Evolutionary conservation across 2,113 vertebrate genomes (phyloP).

Genomic region (Setophaga petechia): DNA sequence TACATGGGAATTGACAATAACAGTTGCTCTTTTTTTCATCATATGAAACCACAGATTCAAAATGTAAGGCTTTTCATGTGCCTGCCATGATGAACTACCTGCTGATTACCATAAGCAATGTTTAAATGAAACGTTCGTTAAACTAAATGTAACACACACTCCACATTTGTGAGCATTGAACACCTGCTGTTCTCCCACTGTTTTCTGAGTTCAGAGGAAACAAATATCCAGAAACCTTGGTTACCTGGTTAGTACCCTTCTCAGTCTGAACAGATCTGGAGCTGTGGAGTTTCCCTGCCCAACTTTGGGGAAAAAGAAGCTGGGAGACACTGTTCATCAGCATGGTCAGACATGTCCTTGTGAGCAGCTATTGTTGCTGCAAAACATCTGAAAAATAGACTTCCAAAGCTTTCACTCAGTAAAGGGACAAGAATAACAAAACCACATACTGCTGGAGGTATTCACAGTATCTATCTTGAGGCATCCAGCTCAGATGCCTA

Average conservation of each 20-base stretch:
- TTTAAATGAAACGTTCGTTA: not conserved
- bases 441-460: not conserved
- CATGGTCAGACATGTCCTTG: rapidly evolving
- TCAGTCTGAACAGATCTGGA: not conserved
- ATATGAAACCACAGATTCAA: not conserved
- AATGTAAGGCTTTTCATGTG: not conserved
- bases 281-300: not conserved
- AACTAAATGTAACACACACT: not conserved
- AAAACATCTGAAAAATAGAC: not conserved
- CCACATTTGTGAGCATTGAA: not conserved
- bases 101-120: not conserved
- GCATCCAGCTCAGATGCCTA: conserved; percentile 12
- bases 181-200: not conserved
- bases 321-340: not conserved
- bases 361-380: not conserved
- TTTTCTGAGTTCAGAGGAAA: not conserved
- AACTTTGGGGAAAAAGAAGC: not conserved
- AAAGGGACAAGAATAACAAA: conserved; percentile 1
- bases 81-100: not conserved
- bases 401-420: not conserved
- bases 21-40: not conserved
- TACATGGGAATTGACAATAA: not conserved
- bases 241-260: not conserved
- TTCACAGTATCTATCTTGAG: not conserved
- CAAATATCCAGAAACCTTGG: not conserved